Evolutionary conservation across 2,797 vertebrate species (phyloP), one percentile per base, ranked within the genome.

Genomic region (Strix occidentalis): DNA sequence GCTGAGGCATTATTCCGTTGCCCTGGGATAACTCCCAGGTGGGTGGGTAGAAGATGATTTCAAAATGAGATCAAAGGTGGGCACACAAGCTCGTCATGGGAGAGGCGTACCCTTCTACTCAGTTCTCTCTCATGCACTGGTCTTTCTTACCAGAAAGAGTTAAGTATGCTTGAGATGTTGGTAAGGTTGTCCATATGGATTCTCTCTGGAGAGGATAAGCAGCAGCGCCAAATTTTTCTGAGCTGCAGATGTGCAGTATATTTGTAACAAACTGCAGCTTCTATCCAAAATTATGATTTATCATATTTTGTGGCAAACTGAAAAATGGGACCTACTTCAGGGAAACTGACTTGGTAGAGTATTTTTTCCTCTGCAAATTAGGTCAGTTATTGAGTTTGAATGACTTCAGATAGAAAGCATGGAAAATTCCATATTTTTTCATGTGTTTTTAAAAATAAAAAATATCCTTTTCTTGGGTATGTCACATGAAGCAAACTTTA

Each of bases 171-270:
- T 81, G 74, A 79, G 26, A 50, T 90, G 39, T 70, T 82, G 64
- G 60, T 85, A 71, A 74, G 53, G 41, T 74, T 93, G 37, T 77
- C 83, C 90, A 77, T 92, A 90, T 89, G 92, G 78, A 45, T 87
- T 84, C 15, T 65, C 75, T 84, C 86, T 87, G 68, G 75, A 93
- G 74, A 87, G 41, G 19, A 21, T 46, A 85, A 89, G 53, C 28
- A 16, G n/a, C 45, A 86, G 56, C 0, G 41, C 86, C 88, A 95
- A 54, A 31, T 93, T 92, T 91, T 90, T 94, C 88, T 79, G 85
- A 96, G 64, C 53, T 95, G 71, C 91, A 95, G 96, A 96, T 95
- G 90, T 95, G 94, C 83, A 71, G 61, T 80, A 16, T 74, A 90
- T 95, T 96, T 94, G 91, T 92, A 93, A 83, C 71, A 90, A 94